Evolutionary conservation across 2,888 invertebrate species (phyloP).

Genomic region (Nomada hirtipes): DNA sequence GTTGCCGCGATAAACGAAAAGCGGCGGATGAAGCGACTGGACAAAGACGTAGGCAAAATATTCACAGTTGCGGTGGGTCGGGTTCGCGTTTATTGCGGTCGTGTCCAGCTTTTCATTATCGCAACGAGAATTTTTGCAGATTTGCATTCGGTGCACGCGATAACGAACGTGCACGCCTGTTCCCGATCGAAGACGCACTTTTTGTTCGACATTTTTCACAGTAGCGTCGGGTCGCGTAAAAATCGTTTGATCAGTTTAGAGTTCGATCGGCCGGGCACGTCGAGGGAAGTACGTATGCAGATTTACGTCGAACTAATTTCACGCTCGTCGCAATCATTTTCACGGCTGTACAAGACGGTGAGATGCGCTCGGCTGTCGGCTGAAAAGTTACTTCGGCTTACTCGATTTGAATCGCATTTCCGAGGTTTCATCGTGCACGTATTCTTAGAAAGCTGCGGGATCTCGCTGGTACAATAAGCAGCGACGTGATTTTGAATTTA

Average conservation of each 20-base stretch:
- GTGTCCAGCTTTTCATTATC: slow-evolving; percentile 30
- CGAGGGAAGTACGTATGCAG: too few relatives aligned
- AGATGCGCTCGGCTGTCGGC: neutral
- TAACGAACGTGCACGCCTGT: neutral
- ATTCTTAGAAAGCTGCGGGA: slow-evolving; percentile 3
- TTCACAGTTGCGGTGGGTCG: too few relatives aligned
- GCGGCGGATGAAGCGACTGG: neutral
- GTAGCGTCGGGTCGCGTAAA: neutral
- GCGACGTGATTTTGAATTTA: neutral
- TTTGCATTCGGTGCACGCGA: slow-evolving; percentile 17
- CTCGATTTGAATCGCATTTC: slow-evolving; percentile 28
- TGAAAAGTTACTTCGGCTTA: slow-evolving; percentile 30
- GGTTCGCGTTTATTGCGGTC: neutral
- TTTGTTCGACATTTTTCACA: neutral
- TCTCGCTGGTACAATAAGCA: neutral
- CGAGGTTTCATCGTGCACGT: neutral
- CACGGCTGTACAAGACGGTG: neutral
- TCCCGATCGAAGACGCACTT: neutral
- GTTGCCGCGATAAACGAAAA: slow-evolving; percentile 3
- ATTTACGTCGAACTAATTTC: slow-evolving; percentile 4
- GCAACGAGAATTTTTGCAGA: slow-evolving; percentile 40
- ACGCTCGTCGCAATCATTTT: neutral
- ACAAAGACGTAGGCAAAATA: neutral
- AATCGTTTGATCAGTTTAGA: neutral
- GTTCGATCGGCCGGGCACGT: neutral